Conservation (phyloP, 2,797 vertebrate genomes). For the Etheostoma perlongum region DNA sequence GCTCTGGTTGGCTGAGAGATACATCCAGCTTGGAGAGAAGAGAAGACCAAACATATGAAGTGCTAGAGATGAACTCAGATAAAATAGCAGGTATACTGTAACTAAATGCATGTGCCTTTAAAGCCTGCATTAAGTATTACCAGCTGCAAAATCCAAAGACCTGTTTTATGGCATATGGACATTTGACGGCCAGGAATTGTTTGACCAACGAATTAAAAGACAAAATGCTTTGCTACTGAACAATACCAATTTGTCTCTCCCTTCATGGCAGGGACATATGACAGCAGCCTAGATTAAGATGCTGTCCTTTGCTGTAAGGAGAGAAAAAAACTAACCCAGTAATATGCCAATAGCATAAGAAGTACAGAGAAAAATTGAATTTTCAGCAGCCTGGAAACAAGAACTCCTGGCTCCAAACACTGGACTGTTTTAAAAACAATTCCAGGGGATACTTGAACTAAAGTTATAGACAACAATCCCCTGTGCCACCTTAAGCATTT, state of each 20-base stretch:
- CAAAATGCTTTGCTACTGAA: slow-evolving; percentile 2
- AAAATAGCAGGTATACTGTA: neutral
- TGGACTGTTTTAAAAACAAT: neutral
- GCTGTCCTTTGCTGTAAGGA: neutral
- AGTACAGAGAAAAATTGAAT: neutral
- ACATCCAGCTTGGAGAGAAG: neutral
- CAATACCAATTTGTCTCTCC: neutral
- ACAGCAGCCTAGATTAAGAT: slow-evolving; percentile 3
- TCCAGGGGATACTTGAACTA: neutral
- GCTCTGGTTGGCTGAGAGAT: neutral
- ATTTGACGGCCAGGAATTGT: neutral
- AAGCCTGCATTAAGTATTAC: neutral
- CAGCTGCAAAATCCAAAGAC: neutral
- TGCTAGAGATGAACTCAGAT: neutral
- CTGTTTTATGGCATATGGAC: neutral
- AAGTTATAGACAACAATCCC: neutral
- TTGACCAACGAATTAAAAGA: neutral
- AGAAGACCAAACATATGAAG: neutral
- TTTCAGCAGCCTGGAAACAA: neutral
- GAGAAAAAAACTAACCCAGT: neutral
- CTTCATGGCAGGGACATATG: neutral
- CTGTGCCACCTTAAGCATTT: slow-evolving; percentile 7
- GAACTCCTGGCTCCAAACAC: neutral
- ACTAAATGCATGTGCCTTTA: neutral
- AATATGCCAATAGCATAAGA: neutral